These are phyloP conservation scores for Megathymus violae DNA, from an alignment of 1,140 invertebrate species.

Conservation along the genomic window DNA sequence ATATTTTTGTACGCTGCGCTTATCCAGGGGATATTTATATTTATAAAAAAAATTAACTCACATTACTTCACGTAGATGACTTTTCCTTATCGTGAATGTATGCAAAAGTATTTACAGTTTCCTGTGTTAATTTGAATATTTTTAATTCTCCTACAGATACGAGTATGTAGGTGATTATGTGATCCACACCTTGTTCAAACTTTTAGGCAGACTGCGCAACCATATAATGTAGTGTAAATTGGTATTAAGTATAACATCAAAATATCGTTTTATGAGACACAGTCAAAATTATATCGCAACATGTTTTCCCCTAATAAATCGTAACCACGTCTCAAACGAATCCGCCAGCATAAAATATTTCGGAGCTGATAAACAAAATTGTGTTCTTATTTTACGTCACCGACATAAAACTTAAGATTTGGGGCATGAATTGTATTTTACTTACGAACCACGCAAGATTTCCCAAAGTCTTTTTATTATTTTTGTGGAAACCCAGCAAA, in stretches of 20 bases:
- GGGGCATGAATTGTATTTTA: neutral
- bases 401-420: slow-evolving; percentile 6
- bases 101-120: too few relatives aligned
- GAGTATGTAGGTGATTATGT: too few relatives aligned
- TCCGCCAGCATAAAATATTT: slow-evolving; percentile 5
- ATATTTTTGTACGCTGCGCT: too few relatives aligned
- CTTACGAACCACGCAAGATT: neutral
- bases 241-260: neutral
- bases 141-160: too few relatives aligned
- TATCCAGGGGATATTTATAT: too few relatives aligned
- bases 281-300: neutral
- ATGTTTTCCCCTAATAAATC: neutral
- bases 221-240: neutral
- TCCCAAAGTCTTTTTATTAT: neutral
- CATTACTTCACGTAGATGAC: too few relatives aligned
- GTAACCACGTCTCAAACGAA: slow-evolving; percentile 1
- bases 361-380: neutral
- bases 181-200: too few relatives aligned
- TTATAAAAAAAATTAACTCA: too few relatives aligned
- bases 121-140: too few relatives aligned
- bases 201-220: too few relatives aligned
- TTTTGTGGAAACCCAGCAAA: neutral
- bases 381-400: slow-evolving; percentile 2
- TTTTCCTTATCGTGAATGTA: too few relatives aligned
- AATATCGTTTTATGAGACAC: neutral